Conservation (phyloP, 2,888 invertebrate genomes). For the Agrochola litura region DNA sequence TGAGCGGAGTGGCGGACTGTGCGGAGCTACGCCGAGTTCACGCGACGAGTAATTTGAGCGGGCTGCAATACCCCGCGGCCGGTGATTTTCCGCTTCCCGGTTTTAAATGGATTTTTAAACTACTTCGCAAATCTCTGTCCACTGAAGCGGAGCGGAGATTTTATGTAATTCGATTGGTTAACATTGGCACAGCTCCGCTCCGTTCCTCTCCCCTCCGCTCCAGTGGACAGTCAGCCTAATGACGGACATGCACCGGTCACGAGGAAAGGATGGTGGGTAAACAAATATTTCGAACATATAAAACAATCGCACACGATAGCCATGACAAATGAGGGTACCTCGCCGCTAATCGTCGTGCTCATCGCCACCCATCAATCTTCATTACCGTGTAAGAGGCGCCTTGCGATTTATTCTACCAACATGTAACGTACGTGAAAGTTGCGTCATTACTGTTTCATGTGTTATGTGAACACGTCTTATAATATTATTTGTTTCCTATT, state of each 20-base stretch:
- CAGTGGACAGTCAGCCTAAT: background rate
- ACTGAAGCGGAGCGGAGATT: too few species aligned
- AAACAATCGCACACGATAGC: conserved; percentile 62
- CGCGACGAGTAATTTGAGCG: too few species aligned
- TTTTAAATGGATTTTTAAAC: too few species aligned
- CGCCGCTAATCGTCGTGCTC: conserved; percentile 78
- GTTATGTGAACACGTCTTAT: conserved; percentile 64
- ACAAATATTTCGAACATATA: conserved; percentile 55
- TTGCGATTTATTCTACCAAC: conserved; percentile 84
- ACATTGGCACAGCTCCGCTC: too few species aligned
- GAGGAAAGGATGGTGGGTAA: conserved; percentile 10
- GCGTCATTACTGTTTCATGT: conserved; percentile 80
- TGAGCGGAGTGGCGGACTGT: too few species aligned
- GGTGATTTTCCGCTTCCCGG: too few species aligned
- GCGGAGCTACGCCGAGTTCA: too few species aligned
- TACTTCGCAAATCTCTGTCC: too few species aligned
- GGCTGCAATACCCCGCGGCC: too few species aligned
- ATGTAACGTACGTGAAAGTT: conserved; percentile 85
- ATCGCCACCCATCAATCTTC: conserved; percentile 86
- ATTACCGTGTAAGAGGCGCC: conserved; percentile 85
- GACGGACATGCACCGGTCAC: background rate
- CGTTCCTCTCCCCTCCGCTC: too few species aligned
- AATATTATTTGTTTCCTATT: conserved; percentile 63
- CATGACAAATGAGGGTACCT: conserved; percentile 75
- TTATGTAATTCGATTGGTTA: too few species aligned